Evolutionary conservation across 2,888 invertebrate species (phyloP).

Genomic region (Baccha elongata): DNA sequence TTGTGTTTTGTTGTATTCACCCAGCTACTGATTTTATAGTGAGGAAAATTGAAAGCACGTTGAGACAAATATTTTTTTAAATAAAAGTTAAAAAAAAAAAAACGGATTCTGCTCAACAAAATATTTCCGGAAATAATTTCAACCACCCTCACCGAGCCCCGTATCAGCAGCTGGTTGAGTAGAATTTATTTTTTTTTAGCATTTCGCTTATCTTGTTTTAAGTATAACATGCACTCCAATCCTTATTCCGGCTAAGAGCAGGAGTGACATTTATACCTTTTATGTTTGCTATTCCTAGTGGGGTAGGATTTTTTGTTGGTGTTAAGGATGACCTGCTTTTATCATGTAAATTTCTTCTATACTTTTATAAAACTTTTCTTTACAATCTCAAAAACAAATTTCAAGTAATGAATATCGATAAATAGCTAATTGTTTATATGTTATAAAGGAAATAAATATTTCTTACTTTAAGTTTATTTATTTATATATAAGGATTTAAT

Average conservation of each 20-base stretch:
- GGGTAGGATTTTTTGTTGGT: constrained; percentile 9
- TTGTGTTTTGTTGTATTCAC: constrained; percentile 57
- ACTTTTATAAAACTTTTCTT: neutral
- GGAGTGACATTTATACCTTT: constrained; percentile 48
- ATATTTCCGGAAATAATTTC: constrained; percentile 57
- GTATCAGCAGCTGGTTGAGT: constrained; percentile 71
- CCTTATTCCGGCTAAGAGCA: constrained; percentile 50
- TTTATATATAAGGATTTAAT: constrained; percentile 36
- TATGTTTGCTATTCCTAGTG: neutral
- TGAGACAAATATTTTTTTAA: constrained; percentile 7
- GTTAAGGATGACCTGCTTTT: constrained; percentile 51
- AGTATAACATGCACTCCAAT: constrained; percentile 53
- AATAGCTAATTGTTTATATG: constrained; percentile 24
- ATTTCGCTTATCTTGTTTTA: constrained; percentile 41
- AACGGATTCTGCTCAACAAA: constrained; percentile 15
- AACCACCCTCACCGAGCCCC: constrained; percentile 74
- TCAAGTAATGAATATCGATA: constrained; percentile 62
- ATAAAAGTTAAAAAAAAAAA: neutral
- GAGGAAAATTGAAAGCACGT: constrained; percentile 67
- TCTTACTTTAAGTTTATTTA: constrained; percentile 33
- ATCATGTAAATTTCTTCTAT: constrained; percentile 41
- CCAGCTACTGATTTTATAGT: constrained; percentile 70
- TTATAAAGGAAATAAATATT: constrained; percentile 32
- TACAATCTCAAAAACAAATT: constrained; percentile 54
- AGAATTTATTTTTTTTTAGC: constrained; percentile 45